A percentile compares a stretch with the other conserved stretches of the same genome.
These are phyloP conservation scores for Dendrocincla fuliginosa DNA, from an alignment of 2,797 vertebrate species.

Conservation along the genomic window DNA sequence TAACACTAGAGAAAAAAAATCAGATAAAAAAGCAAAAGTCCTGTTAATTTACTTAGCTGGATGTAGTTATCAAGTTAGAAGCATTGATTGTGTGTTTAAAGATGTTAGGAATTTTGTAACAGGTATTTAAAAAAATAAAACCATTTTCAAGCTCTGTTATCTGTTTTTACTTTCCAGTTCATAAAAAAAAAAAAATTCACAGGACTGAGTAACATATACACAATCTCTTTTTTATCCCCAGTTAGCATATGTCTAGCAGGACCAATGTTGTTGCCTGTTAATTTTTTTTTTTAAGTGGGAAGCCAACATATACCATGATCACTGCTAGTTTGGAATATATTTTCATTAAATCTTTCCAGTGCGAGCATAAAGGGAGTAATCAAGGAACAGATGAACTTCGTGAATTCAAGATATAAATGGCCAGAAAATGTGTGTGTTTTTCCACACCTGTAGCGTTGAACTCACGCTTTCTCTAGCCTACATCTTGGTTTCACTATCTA, in stretches of 20 bases:
- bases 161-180: slow-evolving; percentile 53
- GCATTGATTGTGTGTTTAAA: background rate
- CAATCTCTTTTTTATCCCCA: slow-evolving; percentile 10
- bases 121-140: slow-evolving; percentile 33
- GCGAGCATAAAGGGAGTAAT: slow-evolving; percentile 32
- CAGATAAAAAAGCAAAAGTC: background rate
- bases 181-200: slow-evolving; percentile 41
- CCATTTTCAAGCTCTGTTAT: slow-evolving; percentile 19
- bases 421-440: background rate
- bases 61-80: background rate
- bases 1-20: background rate
- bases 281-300: slow-evolving; percentile 38
- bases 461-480: slow-evolving; percentile 66
- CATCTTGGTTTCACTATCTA: slow-evolving; percentile 94
- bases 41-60: background rate
- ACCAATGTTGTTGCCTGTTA: slow-evolving; percentile 30
- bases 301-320: slow-evolving; percentile 19
- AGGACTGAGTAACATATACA: slow-evolving; percentile 35
- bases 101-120: background rate
- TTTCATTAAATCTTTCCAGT: slow-evolving; percentile 50
- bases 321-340: slow-evolving; percentile 26
- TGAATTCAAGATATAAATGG: slow-evolving; percentile 10
- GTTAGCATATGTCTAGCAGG: slow-evolving; percentile 55
- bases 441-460: slow-evolving; percentile 14
- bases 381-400: slow-evolving; percentile 9